Conservation (phyloP, 2,888 invertebrate genomes). For the Horisme vitalbata region DNA sequence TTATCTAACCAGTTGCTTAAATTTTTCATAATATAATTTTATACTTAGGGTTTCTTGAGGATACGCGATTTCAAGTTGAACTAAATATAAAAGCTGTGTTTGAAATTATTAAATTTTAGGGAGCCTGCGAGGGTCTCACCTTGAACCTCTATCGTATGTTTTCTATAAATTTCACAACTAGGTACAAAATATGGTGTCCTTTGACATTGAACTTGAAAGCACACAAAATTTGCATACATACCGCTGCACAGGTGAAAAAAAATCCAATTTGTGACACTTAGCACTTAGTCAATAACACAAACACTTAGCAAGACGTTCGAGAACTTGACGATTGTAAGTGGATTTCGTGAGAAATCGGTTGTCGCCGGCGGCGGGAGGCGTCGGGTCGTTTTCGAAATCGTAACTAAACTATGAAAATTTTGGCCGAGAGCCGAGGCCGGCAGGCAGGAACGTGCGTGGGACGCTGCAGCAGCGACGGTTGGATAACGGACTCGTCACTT, state of each 20-base stretch:
- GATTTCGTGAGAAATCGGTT: slow-evolving; percentile 71
- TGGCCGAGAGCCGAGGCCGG: slow-evolving; percentile 76
- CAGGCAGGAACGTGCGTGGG: slow-evolving; percentile 73
- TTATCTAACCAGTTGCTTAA: slow-evolving; percentile 57
- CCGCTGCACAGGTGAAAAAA: slow-evolving; percentile 45
- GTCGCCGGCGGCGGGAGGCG: slow-evolving; percentile 82
- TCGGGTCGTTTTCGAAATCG: slow-evolving; percentile 84
- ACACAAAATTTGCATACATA: slow-evolving; percentile 18
- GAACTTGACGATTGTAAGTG: slow-evolving; percentile 71
- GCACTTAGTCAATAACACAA: slow-evolving; percentile 58
- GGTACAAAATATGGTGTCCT: neutral
- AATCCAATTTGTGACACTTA: slow-evolving; percentile 64
- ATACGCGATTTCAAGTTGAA: neutral
- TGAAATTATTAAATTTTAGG: slow-evolving; percentile 9
- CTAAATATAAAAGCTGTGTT: slow-evolving; percentile 13
- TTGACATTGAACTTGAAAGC: slow-evolving; percentile 17
- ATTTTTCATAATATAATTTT: neutral
- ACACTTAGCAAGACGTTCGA: slow-evolving; percentile 56
- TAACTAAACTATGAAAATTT: slow-evolving; percentile 82
- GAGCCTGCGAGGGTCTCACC: slow-evolving; percentile 31
- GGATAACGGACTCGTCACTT: slow-evolving; percentile 69
- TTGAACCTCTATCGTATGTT: slow-evolving; percentile 20
- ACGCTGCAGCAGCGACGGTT: slow-evolving; percentile 66
- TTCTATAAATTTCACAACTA: neutral
- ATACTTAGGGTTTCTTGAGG: neutral